Base-by-base conservation (phyloP, 2,113 vertebrate species). In the Bos indicus region DNA sequence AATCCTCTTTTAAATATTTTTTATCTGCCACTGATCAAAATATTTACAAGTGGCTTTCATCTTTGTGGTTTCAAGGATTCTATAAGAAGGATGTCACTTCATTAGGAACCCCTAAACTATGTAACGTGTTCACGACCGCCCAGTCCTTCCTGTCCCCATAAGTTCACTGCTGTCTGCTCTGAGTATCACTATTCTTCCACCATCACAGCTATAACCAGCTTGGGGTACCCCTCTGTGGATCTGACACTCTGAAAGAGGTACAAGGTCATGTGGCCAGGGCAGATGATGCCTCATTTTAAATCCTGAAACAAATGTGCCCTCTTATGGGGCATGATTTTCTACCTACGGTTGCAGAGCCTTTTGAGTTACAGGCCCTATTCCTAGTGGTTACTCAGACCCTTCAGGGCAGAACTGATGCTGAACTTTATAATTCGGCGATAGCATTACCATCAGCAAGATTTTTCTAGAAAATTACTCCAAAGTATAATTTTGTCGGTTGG, bases 381-480 rank as follows among this genome's bases (percentile, higher is more conserved):
- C 43, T 51, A 62, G 82, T 81, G 71, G 40, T 33, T 85, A 2
- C 43, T 89, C 13, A 96, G 57, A 96, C 14, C 48, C 43, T 97
- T 52, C 17, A 87, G 85, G 28, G 82, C 59, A 77, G 71, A 6
- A 91, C 0, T 78, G 57, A 78, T 78, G 64, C 25, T 28, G 36
- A 85, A 85, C 4, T n/a, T 94, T 60, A 81, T 56, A 95, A 84
- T 57, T 90, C 40, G 30, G 25, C 77, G 46, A 90, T 85, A 92
- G 78, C 67, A 85, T 77, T 88, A 95, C 40, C 51, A 88, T 85
- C n/a, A 78, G 28, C 94, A 48, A 25, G 52, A 82, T 14, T 93
- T 74, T 92, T 82, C 85, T 80, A 92, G 56, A 92, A 95, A 96
- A 94, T 87, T 83, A 26, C 12, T 96, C 48, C 84, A 95, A 96